These are phyloP conservation scores for Philaenus spumarius DNA, from an alignment of 1,140 invertebrate species.

Conservation along the genomic window DNA sequence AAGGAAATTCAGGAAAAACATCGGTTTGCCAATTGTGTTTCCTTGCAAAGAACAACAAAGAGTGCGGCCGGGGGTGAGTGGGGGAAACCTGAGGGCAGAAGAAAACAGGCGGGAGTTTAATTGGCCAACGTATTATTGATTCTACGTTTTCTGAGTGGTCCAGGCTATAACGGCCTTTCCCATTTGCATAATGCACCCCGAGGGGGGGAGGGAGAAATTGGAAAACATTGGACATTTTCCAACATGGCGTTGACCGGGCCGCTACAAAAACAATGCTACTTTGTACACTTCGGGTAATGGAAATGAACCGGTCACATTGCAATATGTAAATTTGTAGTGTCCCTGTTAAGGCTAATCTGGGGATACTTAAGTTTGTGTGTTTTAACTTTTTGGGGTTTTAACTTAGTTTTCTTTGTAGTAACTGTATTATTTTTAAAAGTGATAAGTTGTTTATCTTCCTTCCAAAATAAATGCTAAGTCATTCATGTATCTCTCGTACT, in stretches of 20 bases:
- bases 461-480: no score
- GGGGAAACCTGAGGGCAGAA: not conserved
- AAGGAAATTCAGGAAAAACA: not conserved
- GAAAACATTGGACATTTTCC: conserved; percentile 29
- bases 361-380: no score
- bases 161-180: conserved; percentile 13
- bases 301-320: no score
- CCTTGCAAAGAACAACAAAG: conserved; percentile 8
- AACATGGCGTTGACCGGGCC: conserved; percentile 23
- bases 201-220: conserved; percentile 16
- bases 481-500: no score
- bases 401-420: no score
- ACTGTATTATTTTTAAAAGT: no score
- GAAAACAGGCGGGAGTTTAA: conserved; percentile 9
- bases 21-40: not conserved
- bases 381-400: no score
- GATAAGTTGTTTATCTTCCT: no score
- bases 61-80: not conserved
- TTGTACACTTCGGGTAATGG: no score
- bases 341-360: no score
- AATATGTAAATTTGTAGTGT: no score
- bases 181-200: conserved; percentile 15
- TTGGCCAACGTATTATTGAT: conserved; percentile 15
- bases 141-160: conserved; percentile 16
- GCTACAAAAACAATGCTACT: conserved; percentile 4